These are phyloP conservation scores for Drosophila erecta DNA, from an alignment of 1,140 invertebrate species.

Conservation along the genomic window DNA sequence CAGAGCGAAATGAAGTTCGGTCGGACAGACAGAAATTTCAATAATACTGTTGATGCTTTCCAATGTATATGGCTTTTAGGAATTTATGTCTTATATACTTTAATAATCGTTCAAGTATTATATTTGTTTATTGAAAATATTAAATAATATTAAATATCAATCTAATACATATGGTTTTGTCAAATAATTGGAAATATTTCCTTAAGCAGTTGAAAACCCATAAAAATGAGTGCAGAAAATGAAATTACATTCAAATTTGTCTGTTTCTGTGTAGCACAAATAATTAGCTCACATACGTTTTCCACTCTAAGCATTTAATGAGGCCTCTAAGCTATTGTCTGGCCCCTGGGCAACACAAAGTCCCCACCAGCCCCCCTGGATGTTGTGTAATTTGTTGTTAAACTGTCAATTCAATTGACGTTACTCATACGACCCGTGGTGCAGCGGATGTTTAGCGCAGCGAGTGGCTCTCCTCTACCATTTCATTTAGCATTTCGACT, in stretches of 20 bases:
- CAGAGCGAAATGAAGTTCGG: not conserved
- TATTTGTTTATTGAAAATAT: too few species aligned
- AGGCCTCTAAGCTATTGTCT: conserved; percentile 43
- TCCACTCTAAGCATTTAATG: conserved; percentile 68
- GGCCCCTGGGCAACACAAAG: conserved; percentile 4
- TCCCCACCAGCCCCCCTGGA: not conserved
- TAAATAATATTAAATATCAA: too few species aligned
- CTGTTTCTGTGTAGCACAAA: conserved; percentile 21
- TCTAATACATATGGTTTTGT: too few species aligned
- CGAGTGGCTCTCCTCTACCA: not conserved
- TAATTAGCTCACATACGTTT: conserved; percentile 75
- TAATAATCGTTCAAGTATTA: too few species aligned
- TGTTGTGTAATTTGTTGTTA: conserved; percentile 73
- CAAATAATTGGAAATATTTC: too few species aligned
- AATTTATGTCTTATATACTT: too few species aligned
- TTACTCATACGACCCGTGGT: conserved; percentile 78
- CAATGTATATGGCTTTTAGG: too few species aligned
- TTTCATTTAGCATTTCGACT: conserved; percentile 13
- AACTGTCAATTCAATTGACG: conserved; percentile 80
- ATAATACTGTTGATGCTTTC: too few species aligned
- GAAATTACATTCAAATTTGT: not conserved
- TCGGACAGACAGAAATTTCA: too few species aligned
- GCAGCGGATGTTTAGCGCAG: conserved; percentile 47
- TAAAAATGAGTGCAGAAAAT: conserved; percentile 5
- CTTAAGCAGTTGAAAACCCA: too few species aligned